Evolutionary conservation across 2,888 invertebrate species (phyloP).

Genomic region (Xestia ashworthii): DNA sequence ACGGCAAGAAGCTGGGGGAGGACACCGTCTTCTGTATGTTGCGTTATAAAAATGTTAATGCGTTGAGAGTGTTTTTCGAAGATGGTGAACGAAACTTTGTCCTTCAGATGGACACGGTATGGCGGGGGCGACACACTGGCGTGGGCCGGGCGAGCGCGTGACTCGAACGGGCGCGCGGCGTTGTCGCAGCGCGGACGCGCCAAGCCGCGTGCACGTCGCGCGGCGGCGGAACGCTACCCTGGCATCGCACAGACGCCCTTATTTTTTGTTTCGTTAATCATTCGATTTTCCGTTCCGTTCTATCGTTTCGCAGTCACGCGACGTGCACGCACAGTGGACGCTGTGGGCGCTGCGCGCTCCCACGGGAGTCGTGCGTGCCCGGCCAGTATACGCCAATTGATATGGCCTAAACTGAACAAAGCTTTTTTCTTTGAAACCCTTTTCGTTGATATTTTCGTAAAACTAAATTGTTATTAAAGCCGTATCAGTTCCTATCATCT

Average conservation of each 20-base stretch:
- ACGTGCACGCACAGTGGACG: constrained; percentile 51
- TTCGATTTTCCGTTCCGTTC: constrained; percentile 55
- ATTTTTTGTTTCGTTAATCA: constrained; percentile 45
- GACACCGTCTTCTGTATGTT: constrained; percentile 96
- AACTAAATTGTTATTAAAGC: background rate
- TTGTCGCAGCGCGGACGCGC: constrained; percentile 35
- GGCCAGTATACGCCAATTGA: constrained; percentile 45
- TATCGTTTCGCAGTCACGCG: constrained; percentile 58
- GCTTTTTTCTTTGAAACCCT: constrained; percentile 1
- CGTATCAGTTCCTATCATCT: constrained; percentile 28
- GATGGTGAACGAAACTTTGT: constrained; percentile 53
- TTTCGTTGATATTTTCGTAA: background rate
- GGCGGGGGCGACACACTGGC: constrained; percentile 46
- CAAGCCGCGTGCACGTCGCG: constrained; percentile 55
- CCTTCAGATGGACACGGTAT: constrained; percentile 64
- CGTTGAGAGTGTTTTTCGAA: constrained; percentile 37
- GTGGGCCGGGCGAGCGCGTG: constrained; percentile 43
- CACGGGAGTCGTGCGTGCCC: constrained; percentile 33
- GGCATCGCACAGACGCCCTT: constrained; percentile 57
- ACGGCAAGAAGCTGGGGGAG: constrained; percentile 98
- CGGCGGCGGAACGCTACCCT: constrained; percentile 53
- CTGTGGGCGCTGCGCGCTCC: constrained; percentile 43
- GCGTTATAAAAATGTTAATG: constrained; percentile 11
- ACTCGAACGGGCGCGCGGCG: constrained; percentile 47
- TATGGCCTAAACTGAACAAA: constrained; percentile 9